Conservation (phyloP, 2,113 vertebrate genomes). For the Rhabdomys dilectus region DNA sequence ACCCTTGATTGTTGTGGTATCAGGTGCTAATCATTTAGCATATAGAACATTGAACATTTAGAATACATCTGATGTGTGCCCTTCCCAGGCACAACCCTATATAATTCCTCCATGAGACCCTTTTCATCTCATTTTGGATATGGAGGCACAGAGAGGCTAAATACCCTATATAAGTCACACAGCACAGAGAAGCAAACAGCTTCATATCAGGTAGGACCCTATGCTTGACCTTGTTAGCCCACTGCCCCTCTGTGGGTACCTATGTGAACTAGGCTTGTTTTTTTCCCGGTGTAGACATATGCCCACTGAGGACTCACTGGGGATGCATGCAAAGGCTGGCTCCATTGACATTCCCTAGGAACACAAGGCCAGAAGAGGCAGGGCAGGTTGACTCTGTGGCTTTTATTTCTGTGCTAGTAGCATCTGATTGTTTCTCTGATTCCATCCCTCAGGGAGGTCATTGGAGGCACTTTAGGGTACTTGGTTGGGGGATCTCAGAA, state of each 20-base stretch:
- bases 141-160: slow-evolving; percentile 13
- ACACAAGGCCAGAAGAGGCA: background rate
- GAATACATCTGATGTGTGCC: background rate
- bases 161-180: background rate
- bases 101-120: background rate
- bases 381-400: too few species aligned
- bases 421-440: background rate
- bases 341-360: background rate
- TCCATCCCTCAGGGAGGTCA: background rate
- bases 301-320: background rate
- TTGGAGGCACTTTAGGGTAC: background rate
- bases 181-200: background rate
- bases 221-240: fast-evolving
- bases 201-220: background rate
- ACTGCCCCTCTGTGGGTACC: background rate
- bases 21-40: background rate
- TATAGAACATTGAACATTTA: background rate
- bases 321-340: background rate
- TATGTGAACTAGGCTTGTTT: background rate
- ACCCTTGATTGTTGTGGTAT: too few species aligned
- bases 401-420: background rate
- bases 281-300: background rate
- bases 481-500: background rate
- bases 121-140: background rate
- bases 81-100: background rate